These are phyloP conservation scores for Laterallus jamaicensis DNA, from an alignment of 2,113 vertebrate species.

Conservation along the genomic window DNA sequence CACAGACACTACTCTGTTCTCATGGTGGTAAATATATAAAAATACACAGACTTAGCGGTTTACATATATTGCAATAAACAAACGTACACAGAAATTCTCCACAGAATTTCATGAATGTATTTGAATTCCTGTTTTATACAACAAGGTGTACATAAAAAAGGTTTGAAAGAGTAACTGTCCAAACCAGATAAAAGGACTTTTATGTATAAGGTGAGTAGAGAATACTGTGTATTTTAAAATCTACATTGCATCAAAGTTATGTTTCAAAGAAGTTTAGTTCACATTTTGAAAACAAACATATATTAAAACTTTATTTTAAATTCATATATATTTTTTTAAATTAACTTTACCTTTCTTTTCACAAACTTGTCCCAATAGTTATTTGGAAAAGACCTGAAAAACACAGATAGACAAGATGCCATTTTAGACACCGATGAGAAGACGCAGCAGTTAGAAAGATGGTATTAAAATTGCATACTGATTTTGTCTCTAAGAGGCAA, in stretches of 20 bases:
- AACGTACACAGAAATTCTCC: not conserved
- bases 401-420: not conserved
- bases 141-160: not conserved
- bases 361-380: constrained; percentile 99
- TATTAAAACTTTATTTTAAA: not conserved
- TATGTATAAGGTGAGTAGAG: not conserved
- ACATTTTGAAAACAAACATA: not conserved
- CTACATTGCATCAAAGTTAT: not conserved
- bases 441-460: not conserved
- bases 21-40: not conserved
- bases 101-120: not conserved
- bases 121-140: not conserved
- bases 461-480: not conserved
- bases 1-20: not conserved
- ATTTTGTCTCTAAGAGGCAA: not conserved
- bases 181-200: not conserved
- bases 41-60: not conserved
- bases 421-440: not conserved
- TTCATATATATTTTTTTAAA: not conserved
- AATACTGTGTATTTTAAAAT: not conserved
- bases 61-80: not conserved
- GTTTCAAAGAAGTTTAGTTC: not conserved
- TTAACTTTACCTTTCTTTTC: constrained; percentile 81
- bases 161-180: not conserved
- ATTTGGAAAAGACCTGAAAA: constrained; percentile 93